Evolutionary conservation across 1,140 invertebrate genomes (phyloP), one percentile per base, ranked within the genome.

Genomic region (Ips nitidus): DNA sequence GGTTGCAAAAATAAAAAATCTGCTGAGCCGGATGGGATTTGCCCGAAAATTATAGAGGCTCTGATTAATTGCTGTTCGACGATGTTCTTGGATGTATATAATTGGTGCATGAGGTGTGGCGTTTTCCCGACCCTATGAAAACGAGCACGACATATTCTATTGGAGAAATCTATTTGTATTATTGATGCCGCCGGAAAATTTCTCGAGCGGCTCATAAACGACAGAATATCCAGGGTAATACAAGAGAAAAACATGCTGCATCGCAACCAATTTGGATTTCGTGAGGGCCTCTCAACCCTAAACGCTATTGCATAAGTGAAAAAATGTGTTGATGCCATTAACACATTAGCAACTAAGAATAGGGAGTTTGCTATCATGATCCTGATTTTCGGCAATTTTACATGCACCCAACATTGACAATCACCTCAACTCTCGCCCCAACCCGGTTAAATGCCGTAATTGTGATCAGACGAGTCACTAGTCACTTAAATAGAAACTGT

Each of bases 251-350:
- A 63, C 6, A 47, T 53, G 4, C 52, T 76, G 3, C 41, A 57
- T 2, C 53, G 70, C 0, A 69, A 52, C 7, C 71, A 77, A 58
- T 75, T 66, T 64, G 69, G 71, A 2, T 77, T 75, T 41, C 42
- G 70, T 6, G 63, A 67, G 39, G 66, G 69, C 4, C 55, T 65
- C 45, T 75, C 71, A 0, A 78, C 74, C 1, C 53, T 72, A 2
- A 58, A 37, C 7, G 72, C 73, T 2, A 42, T 77, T 39, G 2
- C 68, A 36, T 7, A 40, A 43, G 57, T 72, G 6, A 8, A 71
- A 5, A 67, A 83, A 38, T 53, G 60, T 5, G n/a, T 7, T 39
- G 37, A 36, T 3, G 40, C 36, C 37, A 52, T 52, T 6, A 39
- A 40, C 37, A 8, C 71, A 72, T 38, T 78, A 76, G 64, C 55